Percentiles rank a stretch among this genome's conserved stretches.
Conservation (phyloP, 2,113 vertebrate species). For the Brachyhypopomus occidentalis region DNA sequence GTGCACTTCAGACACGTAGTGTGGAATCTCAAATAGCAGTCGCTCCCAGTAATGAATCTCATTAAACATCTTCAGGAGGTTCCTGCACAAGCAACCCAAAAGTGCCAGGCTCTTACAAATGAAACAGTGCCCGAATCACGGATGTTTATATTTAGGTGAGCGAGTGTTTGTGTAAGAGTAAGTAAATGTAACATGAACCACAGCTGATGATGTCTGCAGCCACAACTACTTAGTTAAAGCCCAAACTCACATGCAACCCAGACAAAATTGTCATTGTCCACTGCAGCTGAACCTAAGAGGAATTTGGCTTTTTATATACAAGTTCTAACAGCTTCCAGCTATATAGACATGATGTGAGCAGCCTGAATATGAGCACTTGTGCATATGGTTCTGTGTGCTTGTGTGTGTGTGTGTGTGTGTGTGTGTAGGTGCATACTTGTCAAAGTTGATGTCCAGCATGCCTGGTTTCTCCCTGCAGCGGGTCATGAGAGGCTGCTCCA, state of each 20-base stretch:
- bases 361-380: not conserved
- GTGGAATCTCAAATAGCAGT: constrained; percentile 81
- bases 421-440: constrained; percentile 71
- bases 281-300: constrained; percentile 6
- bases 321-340: constrained; percentile 19
- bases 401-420: not conserved
- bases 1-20: constrained; percentile 72
- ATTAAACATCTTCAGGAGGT: constrained; percentile 76
- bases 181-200: not conserved
- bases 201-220: constrained; percentile 13
- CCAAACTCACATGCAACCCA: not conserved
- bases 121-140: not conserved
- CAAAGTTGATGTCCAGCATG: constrained; percentile 83
- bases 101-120: not conserved
- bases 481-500: constrained; percentile 79
- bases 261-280: constrained; percentile 8
- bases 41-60: constrained; percentile 86
- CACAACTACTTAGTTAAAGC: not conserved
- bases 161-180: constrained; percentile 10
- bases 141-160: constrained; percentile 4
- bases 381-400: not conserved
- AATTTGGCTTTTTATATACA: constrained; percentile 12
- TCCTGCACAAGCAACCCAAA: constrained; percentile 63
- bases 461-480: constrained; percentile 67
- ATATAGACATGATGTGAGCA: constrained; percentile 15